Evolutionary conservation across 2,113 vertebrate genomes (phyloP).

Genomic region (Trinectes maculatus): DNA sequence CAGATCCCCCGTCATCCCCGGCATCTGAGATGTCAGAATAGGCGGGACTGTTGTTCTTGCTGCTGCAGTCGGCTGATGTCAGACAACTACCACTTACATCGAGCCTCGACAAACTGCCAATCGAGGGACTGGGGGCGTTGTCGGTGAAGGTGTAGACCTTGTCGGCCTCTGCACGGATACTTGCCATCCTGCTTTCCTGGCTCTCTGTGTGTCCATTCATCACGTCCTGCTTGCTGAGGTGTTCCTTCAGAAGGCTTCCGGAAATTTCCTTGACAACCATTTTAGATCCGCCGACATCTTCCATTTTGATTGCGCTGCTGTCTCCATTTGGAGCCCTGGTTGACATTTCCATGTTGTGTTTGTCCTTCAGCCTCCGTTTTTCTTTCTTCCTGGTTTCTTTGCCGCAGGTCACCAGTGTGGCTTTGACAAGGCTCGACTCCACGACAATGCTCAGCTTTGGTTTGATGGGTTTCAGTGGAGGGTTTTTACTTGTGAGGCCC

Average conservation of each 20-base stretch:
- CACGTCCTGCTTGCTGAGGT: slow-evolving; percentile 92
- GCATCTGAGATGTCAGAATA: slow-evolving; percentile 99
- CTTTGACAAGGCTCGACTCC: slow-evolving; percentile 91
- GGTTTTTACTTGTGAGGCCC: slow-evolving; percentile 93
- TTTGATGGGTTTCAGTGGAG: slow-evolving; percentile 95
- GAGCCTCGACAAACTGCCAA: slow-evolving; percentile 90
- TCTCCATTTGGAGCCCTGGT: slow-evolving; percentile 87
- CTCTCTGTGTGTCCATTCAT: slow-evolving; percentile 89
- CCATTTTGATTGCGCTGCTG: slow-evolving; percentile 85
- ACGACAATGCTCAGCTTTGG: slow-evolving; percentile 94
- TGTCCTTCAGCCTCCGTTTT: slow-evolving; percentile 93
- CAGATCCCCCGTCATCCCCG: slow-evolving; percentile 92
- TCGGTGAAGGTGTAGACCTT: slow-evolving; percentile 99
- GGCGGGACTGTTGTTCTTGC: slow-evolving; percentile 97
- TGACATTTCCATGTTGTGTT: slow-evolving; percentile 86
- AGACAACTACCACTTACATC: slow-evolving; percentile 84
- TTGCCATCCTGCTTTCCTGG: slow-evolving; percentile 97
- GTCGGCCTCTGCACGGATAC: slow-evolving; percentile 97
- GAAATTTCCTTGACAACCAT: slow-evolving; percentile 87
- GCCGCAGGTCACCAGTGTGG: slow-evolving; percentile 87
- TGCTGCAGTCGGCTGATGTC: slow-evolving; percentile 85
- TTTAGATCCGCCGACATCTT: slow-evolving; percentile 84
- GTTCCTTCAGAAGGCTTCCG: slow-evolving; percentile 96
- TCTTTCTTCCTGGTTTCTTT: slow-evolving; percentile 98
- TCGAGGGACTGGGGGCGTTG: slow-evolving; percentile 98